These are phyloP conservation scores for Invenusta paracnida DNA, from an alignment of 2,888 invertebrate species.

Conservation along the genomic window DNA sequence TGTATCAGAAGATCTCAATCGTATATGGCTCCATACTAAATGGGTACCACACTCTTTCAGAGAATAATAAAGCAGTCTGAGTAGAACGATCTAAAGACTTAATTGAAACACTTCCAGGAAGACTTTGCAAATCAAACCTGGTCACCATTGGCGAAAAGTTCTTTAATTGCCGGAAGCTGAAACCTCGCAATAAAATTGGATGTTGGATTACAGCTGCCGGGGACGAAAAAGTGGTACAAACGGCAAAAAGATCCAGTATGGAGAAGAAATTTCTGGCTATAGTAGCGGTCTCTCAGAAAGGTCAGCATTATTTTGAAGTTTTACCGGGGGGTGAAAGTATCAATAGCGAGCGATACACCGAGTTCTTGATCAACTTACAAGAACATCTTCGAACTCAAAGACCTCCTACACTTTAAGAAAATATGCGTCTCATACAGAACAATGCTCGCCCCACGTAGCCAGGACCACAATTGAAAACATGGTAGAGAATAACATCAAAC, in stretches of 20 bases:
- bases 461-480: neutral
- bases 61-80: slow-evolving; percentile 24
- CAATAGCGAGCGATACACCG: neutral
- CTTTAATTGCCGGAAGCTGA: slow-evolving; percentile 1
- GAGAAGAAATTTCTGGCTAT: slow-evolving; percentile 6
- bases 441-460: neutral
- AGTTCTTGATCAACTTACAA: neutral
- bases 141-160: slow-evolving; percentile 30
- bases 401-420: neutral
- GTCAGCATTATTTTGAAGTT: slow-evolving; percentile 10
- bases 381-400: neutral
- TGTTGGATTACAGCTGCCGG: slow-evolving; percentile 17
- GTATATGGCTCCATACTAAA: neutral
- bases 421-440: neutral
- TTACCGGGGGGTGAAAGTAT: neutral
- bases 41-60: slow-evolving; percentile 34
- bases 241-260: neutral
- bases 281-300: neutral
- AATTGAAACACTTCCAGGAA: slow-evolving; percentile 32
- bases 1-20: slow-evolving; percentile 24
- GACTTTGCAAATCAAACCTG: slow-evolving; percentile 12
- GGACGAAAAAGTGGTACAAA: neutral
- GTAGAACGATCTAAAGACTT: slow-evolving; percentile 32
- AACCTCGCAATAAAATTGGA: slow-evolving; percentile 27
- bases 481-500: neutral